Evolutionary conservation across 2,888 invertebrate species (phyloP).

Genomic region (Drosophila nr. medialis): DNA sequence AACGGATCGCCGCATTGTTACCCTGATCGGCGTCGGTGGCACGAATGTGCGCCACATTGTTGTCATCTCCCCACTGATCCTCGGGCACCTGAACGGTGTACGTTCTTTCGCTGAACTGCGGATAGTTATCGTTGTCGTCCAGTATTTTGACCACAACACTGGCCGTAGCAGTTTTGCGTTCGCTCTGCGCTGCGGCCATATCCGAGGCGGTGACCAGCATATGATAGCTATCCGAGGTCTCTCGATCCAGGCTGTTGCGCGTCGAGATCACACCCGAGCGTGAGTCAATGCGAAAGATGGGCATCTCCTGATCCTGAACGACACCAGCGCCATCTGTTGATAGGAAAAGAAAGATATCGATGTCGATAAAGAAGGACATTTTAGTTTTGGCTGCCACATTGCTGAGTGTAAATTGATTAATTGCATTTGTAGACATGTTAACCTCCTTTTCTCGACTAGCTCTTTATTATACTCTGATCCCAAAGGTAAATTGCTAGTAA

Average conservation of each 20-base stretch:
- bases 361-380: too few relatives aligned
- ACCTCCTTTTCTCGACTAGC: not conserved
- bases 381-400: too few relatives aligned
- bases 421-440: not conserved
- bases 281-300: conserved; percentile 94
- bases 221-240: conserved; percentile 93
- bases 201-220: conserved; percentile 94
- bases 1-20: conserved; percentile 95
- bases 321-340: conserved; percentile 85
- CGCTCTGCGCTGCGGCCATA: conserved; percentile 91
- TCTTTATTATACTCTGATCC: not conserved
- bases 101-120: conserved; percentile 95
- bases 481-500: too few relatives aligned
- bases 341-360: not conserved
- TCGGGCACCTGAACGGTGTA: conserved; percentile 95
- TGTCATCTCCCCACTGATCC: conserved; percentile 93
- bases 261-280: conserved; percentile 95
- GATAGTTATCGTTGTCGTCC: conserved; percentile 97
- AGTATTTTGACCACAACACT: conserved; percentile 92
- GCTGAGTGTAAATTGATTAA: not conserved
- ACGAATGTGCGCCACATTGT: conserved; percentile 92
- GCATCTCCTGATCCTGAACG: conserved; percentile 88
- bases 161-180: conserved; percentile 92
- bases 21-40: conserved; percentile 97
- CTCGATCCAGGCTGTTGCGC: conserved; percentile 92